phyloP scores from a whole-genome alignment of 2,888 invertebrate species.

The Geotrupes spiniger region DNA sequence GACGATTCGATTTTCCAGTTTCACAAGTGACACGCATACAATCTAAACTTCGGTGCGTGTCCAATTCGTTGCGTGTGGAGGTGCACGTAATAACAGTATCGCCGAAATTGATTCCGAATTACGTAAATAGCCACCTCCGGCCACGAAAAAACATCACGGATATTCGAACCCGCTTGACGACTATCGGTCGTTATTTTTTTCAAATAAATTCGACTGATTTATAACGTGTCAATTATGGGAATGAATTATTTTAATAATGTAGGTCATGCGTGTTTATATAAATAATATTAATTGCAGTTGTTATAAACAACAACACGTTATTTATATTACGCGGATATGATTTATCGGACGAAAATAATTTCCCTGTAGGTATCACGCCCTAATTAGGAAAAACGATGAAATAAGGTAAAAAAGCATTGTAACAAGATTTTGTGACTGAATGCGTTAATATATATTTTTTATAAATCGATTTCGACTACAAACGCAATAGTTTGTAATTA shows the following conservation, averaged over 20 bases:
- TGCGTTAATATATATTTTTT: too few species aligned
- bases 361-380: too few species aligned
- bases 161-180: not conserved
- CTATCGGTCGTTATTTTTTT: not conserved
- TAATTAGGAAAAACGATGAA: too few species aligned
- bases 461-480: too few species aligned
- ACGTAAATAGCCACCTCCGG: constrained; percentile 5
- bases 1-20: too few species aligned
- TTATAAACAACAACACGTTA: too few species aligned
- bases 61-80: not conserved
- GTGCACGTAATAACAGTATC: not conserved
- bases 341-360: too few species aligned
- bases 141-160: not conserved
- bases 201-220: not conserved
- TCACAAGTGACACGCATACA: not conserved
- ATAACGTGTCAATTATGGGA: not conserved
- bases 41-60: not conserved
- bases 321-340: too few species aligned
- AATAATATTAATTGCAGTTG: too few species aligned
- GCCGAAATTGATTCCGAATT: constrained; percentile 13
- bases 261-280: not conserved
- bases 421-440: too few species aligned
- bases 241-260: constrained; percentile 3
- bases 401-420: too few species aligned
- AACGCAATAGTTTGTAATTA: too few species aligned